These are phyloP conservation scores for Hetaerina titia DNA, from an alignment of 2,888 invertebrate species.

Conservation along the genomic window DNA sequence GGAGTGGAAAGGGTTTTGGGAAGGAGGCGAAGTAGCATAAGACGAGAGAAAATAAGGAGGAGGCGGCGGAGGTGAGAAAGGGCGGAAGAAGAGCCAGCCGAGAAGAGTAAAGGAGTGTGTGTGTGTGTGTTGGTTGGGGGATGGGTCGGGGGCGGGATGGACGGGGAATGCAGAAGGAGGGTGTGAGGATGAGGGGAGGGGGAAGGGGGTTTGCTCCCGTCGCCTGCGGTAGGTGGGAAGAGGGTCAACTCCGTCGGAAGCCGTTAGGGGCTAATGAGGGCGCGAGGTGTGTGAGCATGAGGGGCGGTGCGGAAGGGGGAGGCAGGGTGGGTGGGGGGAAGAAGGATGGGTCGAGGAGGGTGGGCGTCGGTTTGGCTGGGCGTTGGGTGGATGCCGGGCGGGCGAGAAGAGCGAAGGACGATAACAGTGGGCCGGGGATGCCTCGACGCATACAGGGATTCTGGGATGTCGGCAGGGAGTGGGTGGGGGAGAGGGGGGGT, in stretches of 20 bases:
- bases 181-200: background rate
- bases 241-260: conserved; percentile 62
- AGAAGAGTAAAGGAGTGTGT: background rate
- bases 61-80: conserved; percentile 12
- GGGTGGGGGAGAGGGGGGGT: background rate
- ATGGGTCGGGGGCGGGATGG: background rate
- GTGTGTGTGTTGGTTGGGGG: background rate
- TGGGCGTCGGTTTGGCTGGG: too few relatives aligned
- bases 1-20: conserved; percentile 4
- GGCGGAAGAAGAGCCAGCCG: conserved; percentile 1
- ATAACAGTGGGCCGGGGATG: background rate
- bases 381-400: background rate
- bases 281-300: conserved; percentile 45
- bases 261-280: conserved; percentile 67
- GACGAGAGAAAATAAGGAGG: conserved; percentile 51
- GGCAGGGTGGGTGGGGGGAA: background rate
- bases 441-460: background rate
- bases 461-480: background rate
- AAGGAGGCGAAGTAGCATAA: conserved; percentile 39
- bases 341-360: background rate
- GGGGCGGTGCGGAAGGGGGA: background rate
- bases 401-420: background rate
- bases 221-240: conserved; percentile 60
- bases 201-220: background rate
- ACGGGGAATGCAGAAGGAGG: background rate